Evolutionary conservation across 2,888 invertebrate genomes (phyloP), one percentile per base, ranked within the genome.

Genomic region (Ethmia dodecea): DNA sequence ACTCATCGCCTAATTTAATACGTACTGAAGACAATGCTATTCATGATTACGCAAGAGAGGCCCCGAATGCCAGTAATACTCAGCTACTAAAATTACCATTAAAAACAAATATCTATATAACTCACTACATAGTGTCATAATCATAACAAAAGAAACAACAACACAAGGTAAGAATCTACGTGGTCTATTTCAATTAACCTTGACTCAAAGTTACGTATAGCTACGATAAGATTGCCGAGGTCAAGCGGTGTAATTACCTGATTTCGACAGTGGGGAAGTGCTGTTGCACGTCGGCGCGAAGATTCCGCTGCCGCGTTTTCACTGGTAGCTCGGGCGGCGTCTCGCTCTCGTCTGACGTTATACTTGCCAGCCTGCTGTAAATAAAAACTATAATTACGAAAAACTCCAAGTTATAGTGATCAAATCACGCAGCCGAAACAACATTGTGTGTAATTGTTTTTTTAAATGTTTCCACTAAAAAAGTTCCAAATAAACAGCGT

Each of bases 241-340:
- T 15, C 11, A 15, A 11, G 11, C 29, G 24, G 14, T 22, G 13
- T 28, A 41, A 40, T 57, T 42, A 80, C 81, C 81, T 76, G 55
- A 81, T 80, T 57, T 81, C 80, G 32, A 81, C 79, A 43, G 65
- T 73, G 34, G 80, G 81, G 64, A 81, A 80, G 59, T 72, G 74
- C 47, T 83, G 86, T 32, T 84, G 84, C 33, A 83, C 80, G 62
- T 68, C 88, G 34, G 68, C 76, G 55, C 80, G 88, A 55, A 71
- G 66, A 61, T 72, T 76, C 43, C 80, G 78, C 43, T 79, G 78
- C 13, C 86, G 66, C 45, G 86, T 87, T 77, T 90, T 89, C 34
- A 81, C 88, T 28, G 90, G 90, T 64, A 90, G 69, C 55, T 89
- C 89, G n/a, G 90, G 90, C 52, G 90, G 90, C 41, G 81, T 74